Evolutionary conservation across 2,113 vertebrate genomes (phyloP).

Genomic region (Platysternon megacephalum): DNA sequence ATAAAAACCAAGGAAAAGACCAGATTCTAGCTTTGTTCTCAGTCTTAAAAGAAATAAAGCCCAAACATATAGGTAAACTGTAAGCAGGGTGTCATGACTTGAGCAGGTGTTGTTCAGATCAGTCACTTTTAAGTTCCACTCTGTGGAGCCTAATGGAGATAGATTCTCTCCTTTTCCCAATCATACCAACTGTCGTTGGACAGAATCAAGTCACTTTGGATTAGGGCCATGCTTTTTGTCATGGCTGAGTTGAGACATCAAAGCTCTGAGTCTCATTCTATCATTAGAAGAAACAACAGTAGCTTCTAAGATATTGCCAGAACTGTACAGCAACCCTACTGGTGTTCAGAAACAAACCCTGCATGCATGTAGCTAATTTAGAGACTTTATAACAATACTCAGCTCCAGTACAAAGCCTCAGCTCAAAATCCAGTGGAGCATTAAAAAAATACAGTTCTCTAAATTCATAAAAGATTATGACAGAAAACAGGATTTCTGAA

Average conservation of each 20-base stretch:
- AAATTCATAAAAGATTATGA: background rate
- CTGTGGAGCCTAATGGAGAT: constrained; percentile 10
- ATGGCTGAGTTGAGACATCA: constrained; percentile 13
- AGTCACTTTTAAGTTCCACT: constrained; percentile 9
- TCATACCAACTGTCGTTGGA: background rate
- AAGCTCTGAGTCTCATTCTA: background rate
- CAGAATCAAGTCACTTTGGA: constrained; percentile 50
- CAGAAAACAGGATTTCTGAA: background rate
- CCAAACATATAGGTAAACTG: constrained; percentile 18
- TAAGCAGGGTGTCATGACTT: background rate
- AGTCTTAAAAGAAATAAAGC: background rate
- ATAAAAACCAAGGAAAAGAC: background rate
- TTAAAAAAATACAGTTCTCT: background rate
- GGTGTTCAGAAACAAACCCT: background rate
- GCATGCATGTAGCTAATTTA: background rate
- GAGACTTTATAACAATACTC: background rate
- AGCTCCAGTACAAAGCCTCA: background rate
- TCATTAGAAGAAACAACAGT: background rate
- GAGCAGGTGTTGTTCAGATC: constrained; percentile 18
- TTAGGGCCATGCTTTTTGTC: constrained; percentile 38
- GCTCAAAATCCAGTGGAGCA: background rate
- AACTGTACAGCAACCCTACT: background rate
- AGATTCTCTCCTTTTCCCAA: constrained; percentile 27
- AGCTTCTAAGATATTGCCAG: background rate
- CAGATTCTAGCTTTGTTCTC: background rate